These are phyloP conservation scores for Haemorhous mexicanus DNA, from an alignment of 2,113 vertebrate species.

Conservation along the genomic window DNA sequence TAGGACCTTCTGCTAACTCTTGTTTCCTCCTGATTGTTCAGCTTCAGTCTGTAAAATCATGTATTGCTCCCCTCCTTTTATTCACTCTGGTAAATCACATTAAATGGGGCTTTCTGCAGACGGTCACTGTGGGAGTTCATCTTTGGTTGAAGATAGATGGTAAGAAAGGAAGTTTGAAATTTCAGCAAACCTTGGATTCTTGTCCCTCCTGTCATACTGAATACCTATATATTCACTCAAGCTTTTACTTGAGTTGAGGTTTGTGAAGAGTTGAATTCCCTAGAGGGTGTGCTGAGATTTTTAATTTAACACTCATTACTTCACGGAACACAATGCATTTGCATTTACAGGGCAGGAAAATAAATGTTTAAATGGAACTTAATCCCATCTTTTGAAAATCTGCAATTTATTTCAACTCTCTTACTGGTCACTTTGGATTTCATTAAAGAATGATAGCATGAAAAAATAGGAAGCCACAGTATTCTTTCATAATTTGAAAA, in stretches of 20 bases:
- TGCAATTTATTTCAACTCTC: not conserved
- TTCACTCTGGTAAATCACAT: not conserved
- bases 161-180: not conserved
- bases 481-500: slow-evolving; percentile 15
- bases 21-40: not conserved
- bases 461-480: not conserved
- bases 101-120: not conserved
- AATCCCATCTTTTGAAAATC: not conserved
- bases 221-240: not conserved
- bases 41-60: not conserved
- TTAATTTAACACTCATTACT: not conserved
- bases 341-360: not conserved
- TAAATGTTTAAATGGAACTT: not conserved
- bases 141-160: not conserved
- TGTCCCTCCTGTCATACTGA: not conserved
- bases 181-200: not conserved
- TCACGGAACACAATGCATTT: not conserved
- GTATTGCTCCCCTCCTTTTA: not conserved
- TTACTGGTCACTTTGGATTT: not conserved
- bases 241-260: not conserved
- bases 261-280: not conserved
- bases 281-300: not conserved
- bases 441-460: not conserved
- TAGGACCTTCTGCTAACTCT: not conserved
- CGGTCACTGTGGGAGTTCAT: not conserved